These are phyloP conservation scores for Ooceraea biroi DNA, from an alignment of 1,140 invertebrate species.

Conservation along the genomic window DNA sequence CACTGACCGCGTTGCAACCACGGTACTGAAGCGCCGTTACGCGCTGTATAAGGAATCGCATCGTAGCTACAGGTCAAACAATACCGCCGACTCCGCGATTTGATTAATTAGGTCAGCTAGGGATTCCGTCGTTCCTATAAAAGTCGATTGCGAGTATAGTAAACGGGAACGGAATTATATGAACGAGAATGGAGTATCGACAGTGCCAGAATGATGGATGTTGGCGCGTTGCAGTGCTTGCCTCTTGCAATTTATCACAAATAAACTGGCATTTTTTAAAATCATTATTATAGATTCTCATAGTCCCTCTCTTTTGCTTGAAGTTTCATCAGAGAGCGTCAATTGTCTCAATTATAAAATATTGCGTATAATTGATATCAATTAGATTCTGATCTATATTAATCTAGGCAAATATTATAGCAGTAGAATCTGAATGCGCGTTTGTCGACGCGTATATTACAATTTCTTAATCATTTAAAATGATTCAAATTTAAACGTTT, in stretches of 20 bases:
- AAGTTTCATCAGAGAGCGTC: no score
- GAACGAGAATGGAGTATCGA: background rate
- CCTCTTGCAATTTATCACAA: background rate
- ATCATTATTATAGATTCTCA: background rate
- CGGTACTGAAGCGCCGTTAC: constrained; percentile 22
- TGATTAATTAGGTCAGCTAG: constrained; percentile 22
- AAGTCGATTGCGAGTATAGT: background rate
- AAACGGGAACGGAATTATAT: background rate
- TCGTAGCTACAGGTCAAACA: constrained; percentile 3
- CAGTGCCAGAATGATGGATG: background rate
- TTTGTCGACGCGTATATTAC: no score
- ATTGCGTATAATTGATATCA: no score
- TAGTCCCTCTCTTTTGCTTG: no score
- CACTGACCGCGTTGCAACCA: constrained; percentile 15
- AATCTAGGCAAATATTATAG: no score
- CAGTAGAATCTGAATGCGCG: no score
- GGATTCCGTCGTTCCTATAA: background rate
- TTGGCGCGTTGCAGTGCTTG: background rate
- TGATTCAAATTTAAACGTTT: no score
- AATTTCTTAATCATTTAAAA: no score
- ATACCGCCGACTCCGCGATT: constrained; percentile 11
- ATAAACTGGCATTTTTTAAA: background rate
- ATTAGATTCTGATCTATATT: no score
- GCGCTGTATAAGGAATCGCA: constrained; percentile 38
- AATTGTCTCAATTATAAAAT: no score